Evolutionary conservation across 2,888 invertebrate species (phyloP), one percentile per base, ranked within the genome.

Genomic region (Cataglyphis livida): DNA sequence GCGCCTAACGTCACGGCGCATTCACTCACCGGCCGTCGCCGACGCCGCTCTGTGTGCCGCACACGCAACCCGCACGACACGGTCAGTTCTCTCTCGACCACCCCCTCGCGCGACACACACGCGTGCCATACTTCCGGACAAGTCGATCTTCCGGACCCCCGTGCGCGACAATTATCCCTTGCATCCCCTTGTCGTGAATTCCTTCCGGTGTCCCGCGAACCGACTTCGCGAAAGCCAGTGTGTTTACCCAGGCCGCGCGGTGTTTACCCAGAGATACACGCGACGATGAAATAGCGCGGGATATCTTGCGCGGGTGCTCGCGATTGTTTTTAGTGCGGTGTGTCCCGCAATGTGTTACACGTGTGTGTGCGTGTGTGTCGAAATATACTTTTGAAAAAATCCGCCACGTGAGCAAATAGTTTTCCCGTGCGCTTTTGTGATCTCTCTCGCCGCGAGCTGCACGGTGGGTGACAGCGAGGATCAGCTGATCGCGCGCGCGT

Each of bases 1-100:
- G 94, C 93, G 93, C 92, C 90, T 90, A 92, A 93, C 93, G 91
- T 93, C 92, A 92, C 93, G 90, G 92, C 90, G 90, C 90, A 94
- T 93, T 94, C 94, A 94, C 94, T 94, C 93, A 93, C 92, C 94
- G 94, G 93, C 93, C 93, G 94, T 93, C 93, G 93, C 91, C 93
- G 94, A 93, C 93, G 92, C 91, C 93, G 93, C 87, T 89, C 68
- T 78, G 78, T 78, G 85, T 89, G 90, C 91, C 91, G 91, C 91
- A 93, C 92, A 92, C 90, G 90, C 91, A 91, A 88, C 88, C 90
- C 90, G 89, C 90, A 92, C 91, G 90, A 90, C 89, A 93, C 92
- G 93, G 92, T 93, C 91, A 93, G 92, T 92, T 90, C 92, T 90
- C 88, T 85, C 85, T 88, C 66, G 73, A 71, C 85, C 70, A 83